Base-by-base conservation (phyloP, 1,140 invertebrate species). In the Chelonus insularis region DNA sequence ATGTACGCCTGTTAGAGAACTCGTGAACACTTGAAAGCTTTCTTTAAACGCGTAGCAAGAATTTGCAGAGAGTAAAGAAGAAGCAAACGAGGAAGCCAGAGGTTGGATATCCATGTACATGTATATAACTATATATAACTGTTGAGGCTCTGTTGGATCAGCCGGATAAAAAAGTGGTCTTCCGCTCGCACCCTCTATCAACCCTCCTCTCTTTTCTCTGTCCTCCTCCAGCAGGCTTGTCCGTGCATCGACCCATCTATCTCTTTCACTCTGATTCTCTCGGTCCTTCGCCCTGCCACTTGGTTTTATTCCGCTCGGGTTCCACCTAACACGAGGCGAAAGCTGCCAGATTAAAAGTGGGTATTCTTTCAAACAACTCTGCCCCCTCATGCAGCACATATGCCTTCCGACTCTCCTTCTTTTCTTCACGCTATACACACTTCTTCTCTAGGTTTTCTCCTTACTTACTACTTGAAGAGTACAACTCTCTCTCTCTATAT, bases 311-410 rank as follows among this genome's bases (percentile, higher is more conserved):
- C 70, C 65, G 59, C 69, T 72, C 60, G 65, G 67, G 61, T 70
- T 69, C 57, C 63, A 45, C 52, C 69, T 65, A 71, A 74, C 68
- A 63, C 66, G 58, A 59, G 60, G 61, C 62, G 67, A 72, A 72
- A 72, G 68, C 69, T 70, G 72, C 65, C 71, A 66, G 70, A 75
- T 74, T 76, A 72, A 79, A 75, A 76, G 68, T 72, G 68, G 66
- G 64, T 69, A 71, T 67, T 71, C 65, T 71, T 72, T 71, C 65
- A 63, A 68, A 66, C 62, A 69, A 65, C 51, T 50, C 60, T 34
- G 52, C 41, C 47, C 47, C 55, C 57, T 14, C 52, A 37, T 21
- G 21, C 14, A 25, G 7, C 37, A 32, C 14, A 4, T 37, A 21
- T 20, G 14, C 23, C 14, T 39, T 16, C 55, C 12, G 48, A 52